These are phyloP conservation scores for Artibeus lituratus DNA, from an alignment of 2,797 vertebrate genomes.

Conservation along the genomic window DNA sequence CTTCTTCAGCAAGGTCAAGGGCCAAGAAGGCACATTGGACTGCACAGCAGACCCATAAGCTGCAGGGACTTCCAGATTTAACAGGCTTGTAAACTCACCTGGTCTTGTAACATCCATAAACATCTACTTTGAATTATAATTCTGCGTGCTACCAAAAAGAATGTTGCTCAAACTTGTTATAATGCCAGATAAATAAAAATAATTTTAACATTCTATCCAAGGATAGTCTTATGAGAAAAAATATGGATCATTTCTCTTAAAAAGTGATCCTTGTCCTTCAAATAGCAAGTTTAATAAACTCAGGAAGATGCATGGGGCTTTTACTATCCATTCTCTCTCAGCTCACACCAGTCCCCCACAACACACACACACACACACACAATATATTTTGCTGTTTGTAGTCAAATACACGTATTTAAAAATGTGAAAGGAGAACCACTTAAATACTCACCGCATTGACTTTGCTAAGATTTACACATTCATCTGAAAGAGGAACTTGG, in stretches of 20 bases:
- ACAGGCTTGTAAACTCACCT: constrained; percentile 58
- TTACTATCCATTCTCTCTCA: background rate
- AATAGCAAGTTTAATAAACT: background rate
- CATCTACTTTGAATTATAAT: constrained; percentile 60
- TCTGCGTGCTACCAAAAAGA: constrained; percentile 36
- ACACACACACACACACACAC: too few species aligned
- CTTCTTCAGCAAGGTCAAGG: constrained; percentile 8
- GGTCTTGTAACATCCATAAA: background rate
- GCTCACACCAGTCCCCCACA: background rate
- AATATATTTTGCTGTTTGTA: background rate
- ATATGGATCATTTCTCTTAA: background rate
- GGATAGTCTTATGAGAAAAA: background rate
- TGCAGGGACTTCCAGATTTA: background rate
- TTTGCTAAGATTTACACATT: constrained; percentile 22
- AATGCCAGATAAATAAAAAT: background rate
- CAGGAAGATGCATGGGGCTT: background rate
- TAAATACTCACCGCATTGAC: constrained; percentile 3
- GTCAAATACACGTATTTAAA: background rate
- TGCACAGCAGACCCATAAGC: background rate
- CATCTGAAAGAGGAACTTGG: constrained; percentile 56
- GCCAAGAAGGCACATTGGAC: background rate
- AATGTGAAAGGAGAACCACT: constrained; percentile 24
- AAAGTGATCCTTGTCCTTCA: background rate
- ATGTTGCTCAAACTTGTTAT: constrained; percentile 7
- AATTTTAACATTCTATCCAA: constrained; percentile 17